These are phyloP conservation scores for Erpetoichthys calabaricus DNA, from an alignment of 2,797 vertebrate species.

Conservation along the genomic window DNA sequence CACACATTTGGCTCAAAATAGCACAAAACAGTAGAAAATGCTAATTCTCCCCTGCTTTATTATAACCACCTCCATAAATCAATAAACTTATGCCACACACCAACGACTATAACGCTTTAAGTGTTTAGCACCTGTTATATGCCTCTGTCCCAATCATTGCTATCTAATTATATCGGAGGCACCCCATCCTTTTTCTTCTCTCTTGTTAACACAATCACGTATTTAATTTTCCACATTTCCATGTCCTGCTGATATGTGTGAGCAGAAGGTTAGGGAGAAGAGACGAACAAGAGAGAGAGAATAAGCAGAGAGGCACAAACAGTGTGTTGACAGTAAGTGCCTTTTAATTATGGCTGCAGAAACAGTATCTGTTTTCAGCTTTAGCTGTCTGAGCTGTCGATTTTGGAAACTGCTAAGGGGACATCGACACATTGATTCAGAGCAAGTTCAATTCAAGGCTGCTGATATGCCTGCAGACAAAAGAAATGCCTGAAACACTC, in stretches of 20 bases:
- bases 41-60: neutral
- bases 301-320: conserved; percentile 13
- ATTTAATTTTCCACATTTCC: conserved; percentile 25
- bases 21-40: too few species aligned
- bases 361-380: conserved; percentile 4
- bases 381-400: neutral
- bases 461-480: too few species aligned
- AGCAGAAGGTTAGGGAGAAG: conserved; percentile 14
- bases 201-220: conserved; percentile 27
- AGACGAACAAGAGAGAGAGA: conserved; percentile 6
- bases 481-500: too few species aligned
- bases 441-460: too few species aligned
- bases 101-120: neutral
- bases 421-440: too few species aligned
- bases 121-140: neutral
- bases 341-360: conserved; percentile 28
- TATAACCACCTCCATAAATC: neutral
- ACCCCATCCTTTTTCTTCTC: conserved; percentile 27
- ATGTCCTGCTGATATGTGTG: conserved; percentile 27
- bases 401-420: neutral
- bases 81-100: neutral
- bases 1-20: too few species aligned
- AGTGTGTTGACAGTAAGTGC: conserved; percentile 31
- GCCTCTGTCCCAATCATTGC: neutral
- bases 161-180: conserved; percentile 30